These are phyloP conservation scores for Drosophila flavopinicola DNA, from an alignment of 2,888 invertebrate species.

Conservation along the genomic window DNA sequence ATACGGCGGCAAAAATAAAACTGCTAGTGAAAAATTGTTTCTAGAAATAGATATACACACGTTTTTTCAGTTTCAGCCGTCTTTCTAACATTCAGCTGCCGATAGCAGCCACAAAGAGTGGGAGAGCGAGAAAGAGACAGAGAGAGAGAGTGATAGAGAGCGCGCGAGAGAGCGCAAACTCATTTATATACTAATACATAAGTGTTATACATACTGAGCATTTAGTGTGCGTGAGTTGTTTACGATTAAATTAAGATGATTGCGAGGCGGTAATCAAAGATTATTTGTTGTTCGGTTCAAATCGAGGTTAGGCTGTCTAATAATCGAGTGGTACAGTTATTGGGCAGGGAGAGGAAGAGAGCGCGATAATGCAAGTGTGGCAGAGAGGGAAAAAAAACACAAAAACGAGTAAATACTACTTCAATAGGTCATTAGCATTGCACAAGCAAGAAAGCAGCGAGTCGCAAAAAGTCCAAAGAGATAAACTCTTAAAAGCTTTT, in stretches of 20 bases:
- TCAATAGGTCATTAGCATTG: constrained; percentile 61
- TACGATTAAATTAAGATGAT: constrained; percentile 77
- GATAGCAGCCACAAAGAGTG: constrained; percentile 24
- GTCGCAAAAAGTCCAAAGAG: constrained; percentile 36
- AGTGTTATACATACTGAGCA: constrained; percentile 11
- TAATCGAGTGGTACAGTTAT: constrained; percentile 60
- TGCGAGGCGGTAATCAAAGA: constrained; percentile 73
- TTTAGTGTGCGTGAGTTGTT: constrained; percentile 52
- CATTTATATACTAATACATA: constrained; percentile 25
- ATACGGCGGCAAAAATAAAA: constrained; percentile 44
- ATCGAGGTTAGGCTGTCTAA: constrained; percentile 66
- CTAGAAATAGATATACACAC: constrained; percentile 80
- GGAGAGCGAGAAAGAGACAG: constrained; percentile 20
- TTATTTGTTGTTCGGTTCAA: constrained; percentile 76
- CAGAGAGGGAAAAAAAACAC: constrained; percentile 9
- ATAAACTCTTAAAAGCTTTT: constrained; percentile 31
- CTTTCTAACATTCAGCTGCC: constrained; percentile 38
- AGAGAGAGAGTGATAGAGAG: constrained; percentile 12
- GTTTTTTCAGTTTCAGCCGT: constrained; percentile 62
- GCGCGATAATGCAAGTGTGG: too few relatives aligned
- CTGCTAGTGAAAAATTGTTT: constrained; percentile 41
- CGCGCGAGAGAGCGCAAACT: constrained; percentile 26
- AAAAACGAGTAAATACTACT: constrained; percentile 45
- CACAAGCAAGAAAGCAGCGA: constrained; percentile 34
- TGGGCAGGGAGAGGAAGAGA: constrained; percentile 17